These are phyloP conservation scores for Orthosia gothica DNA, from an alignment of 2,888 invertebrate species.

Conservation along the genomic window DNA sequence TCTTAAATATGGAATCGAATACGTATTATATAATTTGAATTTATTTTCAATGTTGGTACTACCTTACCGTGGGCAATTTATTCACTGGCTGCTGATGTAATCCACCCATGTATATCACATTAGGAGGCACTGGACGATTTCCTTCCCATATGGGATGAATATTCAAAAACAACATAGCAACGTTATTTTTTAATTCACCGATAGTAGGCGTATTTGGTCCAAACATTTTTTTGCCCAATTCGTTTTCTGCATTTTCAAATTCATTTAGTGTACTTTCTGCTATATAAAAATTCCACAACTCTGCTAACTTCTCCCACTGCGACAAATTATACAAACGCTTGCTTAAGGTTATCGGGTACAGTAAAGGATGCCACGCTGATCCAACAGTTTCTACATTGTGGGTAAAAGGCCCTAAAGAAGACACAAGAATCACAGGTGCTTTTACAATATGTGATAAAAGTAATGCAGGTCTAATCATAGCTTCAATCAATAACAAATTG, in stretches of 20 bases:
- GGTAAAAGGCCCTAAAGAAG: conserved; percentile 67
- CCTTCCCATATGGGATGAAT: conserved; percentile 78
- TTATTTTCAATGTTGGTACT: no score
- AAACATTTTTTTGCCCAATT: conserved; percentile 60
- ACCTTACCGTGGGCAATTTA: conserved; percentile 34
- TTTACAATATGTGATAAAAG: conserved; percentile 14
- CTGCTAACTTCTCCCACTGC: conserved; percentile 72
- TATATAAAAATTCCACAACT: conserved; percentile 55
- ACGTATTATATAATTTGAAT: no score
- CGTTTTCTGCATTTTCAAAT: conserved; percentile 55
- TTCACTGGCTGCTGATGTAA: conserved; percentile 29
- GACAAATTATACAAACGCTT: conserved; percentile 69
- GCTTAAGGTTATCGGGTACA: conserved; percentile 67
- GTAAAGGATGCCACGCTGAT: conserved; percentile 68
- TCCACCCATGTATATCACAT: conserved; percentile 82
- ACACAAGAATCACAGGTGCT: conserved; percentile 62
- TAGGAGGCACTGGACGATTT: conserved; percentile 81
- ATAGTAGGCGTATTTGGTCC: conserved; percentile 68
- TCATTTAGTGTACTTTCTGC: conserved; percentile 35
- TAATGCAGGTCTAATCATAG: conserved; percentile 10
- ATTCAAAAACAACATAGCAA: conserved; percentile 83
- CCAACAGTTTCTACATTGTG: conserved; percentile 64
- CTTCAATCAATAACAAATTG: conserved; percentile 23
- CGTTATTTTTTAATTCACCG: conserved; percentile 67
- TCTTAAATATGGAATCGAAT: no score